Base-by-base conservation (phyloP, 2,113 vertebrate species). In the Myodes glareolus region DNA sequence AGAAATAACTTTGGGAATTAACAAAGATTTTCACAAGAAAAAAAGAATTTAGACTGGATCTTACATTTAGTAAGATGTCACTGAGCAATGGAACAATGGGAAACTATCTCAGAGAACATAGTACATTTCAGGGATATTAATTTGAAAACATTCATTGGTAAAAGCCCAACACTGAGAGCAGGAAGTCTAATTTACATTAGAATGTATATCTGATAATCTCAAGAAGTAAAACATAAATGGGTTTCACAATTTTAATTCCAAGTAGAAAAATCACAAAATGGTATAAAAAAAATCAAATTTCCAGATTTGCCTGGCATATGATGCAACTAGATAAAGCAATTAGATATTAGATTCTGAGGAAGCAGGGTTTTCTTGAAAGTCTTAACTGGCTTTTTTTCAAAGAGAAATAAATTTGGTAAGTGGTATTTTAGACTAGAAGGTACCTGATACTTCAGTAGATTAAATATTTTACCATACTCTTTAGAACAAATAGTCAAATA, bases 1-100 rank as follows among this genome's bases (percentile, higher is more conserved):
- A 85, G 88, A 96, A 93, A 91, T 78, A 55, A 77, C 67, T 97
- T 96, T 78, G 55, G 68, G 72, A 96, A 93, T 82, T 93, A 95
- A 78, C 16, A 36, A 94, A 73, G 86, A 85, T 76, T 94, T 97
- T 95, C 75, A 90, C 10, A 29, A 93, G 27, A 42, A 87, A 55
- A 93, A 77, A 95, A 73, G 42, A 89, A 93, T 94, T 92, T 86
- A 87, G 78, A 88, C 65, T 92, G 88, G 63, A 90, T 50, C 52
- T n/a, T n/a, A 39, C 1, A 76, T 42, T 7, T 16, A 80, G 13
- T 2, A 94, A 55, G 36, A 65, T 90, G 45, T 82, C 25, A 67
- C 10, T 87, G 45, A 94, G 27, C n/a, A 72, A 75, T 19, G 8
- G 81, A 63, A 84, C 29, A 72, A 12, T 50, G 42, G 29, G 12